Conservation (phyloP, 2,113 vertebrate species). For the Chionomys nivalis region DNA sequence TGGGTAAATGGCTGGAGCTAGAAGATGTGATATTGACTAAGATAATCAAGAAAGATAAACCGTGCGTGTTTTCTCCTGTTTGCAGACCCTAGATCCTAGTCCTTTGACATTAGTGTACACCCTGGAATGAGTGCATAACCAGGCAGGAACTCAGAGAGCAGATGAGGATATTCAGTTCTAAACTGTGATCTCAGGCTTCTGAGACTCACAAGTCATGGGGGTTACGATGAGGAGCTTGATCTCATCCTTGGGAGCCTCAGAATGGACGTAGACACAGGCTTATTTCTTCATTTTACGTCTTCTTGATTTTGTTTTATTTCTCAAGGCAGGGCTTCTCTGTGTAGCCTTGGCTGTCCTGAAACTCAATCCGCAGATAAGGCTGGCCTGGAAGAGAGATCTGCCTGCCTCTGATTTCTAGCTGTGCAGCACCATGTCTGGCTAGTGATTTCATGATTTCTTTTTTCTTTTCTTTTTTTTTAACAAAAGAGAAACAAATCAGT, state of each 20-base stretch:
- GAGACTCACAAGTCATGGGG: not conserved
- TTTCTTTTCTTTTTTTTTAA: not conserved
- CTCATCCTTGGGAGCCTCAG: not conserved
- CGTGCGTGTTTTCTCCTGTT: not conserved
- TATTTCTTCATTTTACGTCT: constrained; percentile 13
- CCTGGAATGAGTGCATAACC: not conserved
- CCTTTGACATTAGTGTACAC: not conserved
- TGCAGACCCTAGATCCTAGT: not conserved
- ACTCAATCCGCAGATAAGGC: not conserved
- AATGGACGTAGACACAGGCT: not conserved
- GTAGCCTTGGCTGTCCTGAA: not conserved
- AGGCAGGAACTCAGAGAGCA: not conserved
- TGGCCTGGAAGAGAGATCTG: not conserved
- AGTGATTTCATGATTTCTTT: not conserved
- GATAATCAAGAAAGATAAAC: not conserved
- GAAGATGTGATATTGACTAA: not conserved
- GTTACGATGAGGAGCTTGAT: not conserved
- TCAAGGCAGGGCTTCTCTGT: not conserved
- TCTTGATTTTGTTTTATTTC: not conserved
- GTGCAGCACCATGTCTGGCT: not conserved
- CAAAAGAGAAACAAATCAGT: constrained; percentile 45
- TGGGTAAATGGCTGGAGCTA: not conserved
- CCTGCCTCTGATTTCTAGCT: not conserved
- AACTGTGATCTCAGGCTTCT: not conserved
- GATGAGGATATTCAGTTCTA: not conserved